Evolutionary conservation across 2,888 invertebrate species (phyloP).

Genomic region (Drepana falcataria): DNA sequence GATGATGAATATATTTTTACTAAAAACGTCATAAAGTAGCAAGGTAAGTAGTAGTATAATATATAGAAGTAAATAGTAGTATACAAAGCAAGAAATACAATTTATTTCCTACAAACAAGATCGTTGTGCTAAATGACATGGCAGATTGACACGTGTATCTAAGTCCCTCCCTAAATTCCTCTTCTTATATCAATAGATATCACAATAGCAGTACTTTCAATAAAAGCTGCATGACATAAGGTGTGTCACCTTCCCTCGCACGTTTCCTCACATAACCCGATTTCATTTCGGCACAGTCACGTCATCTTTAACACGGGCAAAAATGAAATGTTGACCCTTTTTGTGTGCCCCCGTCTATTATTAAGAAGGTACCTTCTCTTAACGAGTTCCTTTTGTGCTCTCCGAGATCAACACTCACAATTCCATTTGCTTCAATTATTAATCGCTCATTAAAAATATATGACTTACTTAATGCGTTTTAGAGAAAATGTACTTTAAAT

Average conservation of each 20-base stretch:
- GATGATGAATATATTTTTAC: too few relatives aligned
- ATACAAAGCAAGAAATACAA: not conserved
- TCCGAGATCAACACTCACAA: slow-evolving; percentile 50
- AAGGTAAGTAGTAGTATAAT: too few relatives aligned
- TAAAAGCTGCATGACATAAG: slow-evolving; percentile 33
- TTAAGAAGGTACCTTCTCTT: slow-evolving; percentile 47
- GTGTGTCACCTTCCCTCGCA: slow-evolving; percentile 37
- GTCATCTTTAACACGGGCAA: slow-evolving; percentile 41
- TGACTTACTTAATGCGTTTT: not conserved
- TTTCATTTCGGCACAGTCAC: slow-evolving; percentile 38
- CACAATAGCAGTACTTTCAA: slow-evolving; percentile 29
- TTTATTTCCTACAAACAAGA: not conserved
- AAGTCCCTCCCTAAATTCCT: not conserved
- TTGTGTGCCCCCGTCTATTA: slow-evolving; percentile 45
- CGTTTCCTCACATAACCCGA: slow-evolving; percentile 30
- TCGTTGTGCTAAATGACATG: not conserved
- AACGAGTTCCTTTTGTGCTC: slow-evolving; percentile 58
- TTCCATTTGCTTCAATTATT: slow-evolving; percentile 42
- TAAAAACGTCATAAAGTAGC: too few relatives aligned
- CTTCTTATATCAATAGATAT: slow-evolving; percentile 16
- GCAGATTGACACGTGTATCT: too few relatives aligned
- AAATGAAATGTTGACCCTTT: slow-evolving; percentile 56
- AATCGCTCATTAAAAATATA: slow-evolving; percentile 27
- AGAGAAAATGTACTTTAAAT: slow-evolving; percentile 1
- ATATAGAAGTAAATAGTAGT: too few relatives aligned